Percentiles rank a stretch among this genome's conserved stretches.
These are phyloP conservation scores for Erpobdella octoculata DNA, from an alignment of 2,888 invertebrate genomes.

Conservation along the genomic window DNA sequence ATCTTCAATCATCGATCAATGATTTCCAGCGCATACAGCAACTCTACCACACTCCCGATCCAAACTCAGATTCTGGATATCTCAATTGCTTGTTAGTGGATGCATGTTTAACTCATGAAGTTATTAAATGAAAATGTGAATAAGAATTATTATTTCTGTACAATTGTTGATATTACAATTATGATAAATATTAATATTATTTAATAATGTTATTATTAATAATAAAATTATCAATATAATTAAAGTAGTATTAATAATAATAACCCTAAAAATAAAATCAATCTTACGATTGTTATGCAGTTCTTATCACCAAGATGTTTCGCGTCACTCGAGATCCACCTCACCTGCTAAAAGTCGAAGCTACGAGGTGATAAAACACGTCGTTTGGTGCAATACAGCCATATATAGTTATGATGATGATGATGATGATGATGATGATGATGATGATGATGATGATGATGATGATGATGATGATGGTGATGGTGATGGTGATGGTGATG, in stretches of 20 bases:
- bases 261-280: too few species aligned
- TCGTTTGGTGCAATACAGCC: too few species aligned
- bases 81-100: neutral
- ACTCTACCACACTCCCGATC: neutral
- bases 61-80: neutral
- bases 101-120: neutral
- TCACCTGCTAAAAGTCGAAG: neutral
- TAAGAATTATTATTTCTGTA: too few species aligned
- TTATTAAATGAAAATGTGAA: too few species aligned
- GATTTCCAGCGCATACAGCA: constrained; percentile 1
- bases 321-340: neutral
- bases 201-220: too few species aligned
- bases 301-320: neutral
- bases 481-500: neutral
- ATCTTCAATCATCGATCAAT: neutral
- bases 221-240: too few species aligned
- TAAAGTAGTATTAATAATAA: too few species aligned
- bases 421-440: neutral
- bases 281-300: too few species aligned
- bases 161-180: too few species aligned
- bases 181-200: too few species aligned
- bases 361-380: too few species aligned
- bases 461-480: neutral
- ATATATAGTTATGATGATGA: too few species aligned
- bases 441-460: neutral